phyloP scores from a whole-genome alignment of 2,888 invertebrate species.

The Lomographa bimaculata region DNA sequence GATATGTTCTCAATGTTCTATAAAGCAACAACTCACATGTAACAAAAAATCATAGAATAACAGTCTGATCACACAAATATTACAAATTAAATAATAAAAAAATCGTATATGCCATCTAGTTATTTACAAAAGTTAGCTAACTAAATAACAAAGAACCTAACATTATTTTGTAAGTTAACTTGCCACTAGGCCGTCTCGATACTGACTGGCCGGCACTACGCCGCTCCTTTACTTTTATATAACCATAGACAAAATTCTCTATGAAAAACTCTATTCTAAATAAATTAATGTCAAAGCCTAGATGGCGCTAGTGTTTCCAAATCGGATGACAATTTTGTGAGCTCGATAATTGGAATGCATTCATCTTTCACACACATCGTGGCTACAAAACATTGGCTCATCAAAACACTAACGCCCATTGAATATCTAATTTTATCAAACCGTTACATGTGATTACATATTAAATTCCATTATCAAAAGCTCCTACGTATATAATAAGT shows the following conservation, averaged over 20 bases:
- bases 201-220: constrained; percentile 69
- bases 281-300: constrained; percentile 56
- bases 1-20: constrained; percentile 72
- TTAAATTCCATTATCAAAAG: constrained; percentile 45
- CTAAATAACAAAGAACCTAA: constrained; percentile 82
- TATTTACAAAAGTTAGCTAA: constrained; percentile 83
- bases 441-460: constrained; percentile 24
- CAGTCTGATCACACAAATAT: constrained; percentile 82
- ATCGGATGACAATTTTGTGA: constrained; percentile 13
- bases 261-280: constrained; percentile 55
- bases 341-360: constrained; percentile 65
- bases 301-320: constrained; percentile 36
- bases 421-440: constrained; percentile 27
- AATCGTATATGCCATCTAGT: constrained; percentile 71
- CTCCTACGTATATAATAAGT: constrained; percentile 37
- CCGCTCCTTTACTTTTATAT: constrained; percentile 47
- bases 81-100: constrained; percentile 82
- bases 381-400: constrained; percentile 35
- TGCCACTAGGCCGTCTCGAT: constrained; percentile 70
- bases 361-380: constrained; percentile 49
- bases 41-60: constrained; percentile 82
- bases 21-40: constrained; percentile 78
- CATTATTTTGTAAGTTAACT: constrained; percentile 65
- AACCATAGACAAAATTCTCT: constrained; percentile 43
- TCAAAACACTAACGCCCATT: constrained; percentile 42